A percentile compares a stretch with the other conserved stretches of the same genome.
Evolutionary conservation across 1,140 invertebrate genomes (phyloP).

Genomic region (Cotesia glomerata): DNA sequence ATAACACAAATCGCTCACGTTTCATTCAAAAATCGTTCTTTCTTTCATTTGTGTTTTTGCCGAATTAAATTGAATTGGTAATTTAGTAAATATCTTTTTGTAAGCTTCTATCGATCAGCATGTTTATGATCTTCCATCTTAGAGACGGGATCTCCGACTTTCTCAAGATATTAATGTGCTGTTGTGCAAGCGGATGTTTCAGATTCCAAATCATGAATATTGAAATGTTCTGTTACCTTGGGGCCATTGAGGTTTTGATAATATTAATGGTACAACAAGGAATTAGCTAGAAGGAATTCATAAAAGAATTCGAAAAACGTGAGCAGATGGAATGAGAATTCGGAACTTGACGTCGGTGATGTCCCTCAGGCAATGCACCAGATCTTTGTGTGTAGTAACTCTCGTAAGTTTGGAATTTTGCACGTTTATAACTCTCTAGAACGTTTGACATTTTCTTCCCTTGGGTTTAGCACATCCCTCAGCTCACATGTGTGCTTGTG

Average conservation of each 20-base stretch:
- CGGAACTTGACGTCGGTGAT: slow-evolving; percentile 1
- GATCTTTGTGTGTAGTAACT: background rate
- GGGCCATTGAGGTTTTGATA: background rate
- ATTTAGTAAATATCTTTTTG: too few species aligned
- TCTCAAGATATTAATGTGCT: too few species aligned
- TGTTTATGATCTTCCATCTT: too few species aligned
- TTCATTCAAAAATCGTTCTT: too few species aligned
- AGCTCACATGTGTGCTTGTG: background rate
- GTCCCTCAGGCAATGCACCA: slow-evolving; percentile 2
- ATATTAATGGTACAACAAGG: background rate
- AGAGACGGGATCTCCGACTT: too few species aligned
- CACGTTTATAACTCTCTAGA: slow-evolving; percentile 10
- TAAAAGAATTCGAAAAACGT: slow-evolving; percentile 4
- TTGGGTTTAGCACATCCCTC: background rate
- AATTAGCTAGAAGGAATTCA: background rate
- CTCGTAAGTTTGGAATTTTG: slow-evolving; percentile 18
- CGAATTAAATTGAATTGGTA: too few species aligned
- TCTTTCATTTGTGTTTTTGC: too few species aligned
- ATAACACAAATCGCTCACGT: background rate
- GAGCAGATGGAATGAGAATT: slow-evolving; percentile 6
- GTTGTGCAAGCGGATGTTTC: too few species aligned
- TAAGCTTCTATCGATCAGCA: too few species aligned
- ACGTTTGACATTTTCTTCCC: slow-evolving; percentile 21
- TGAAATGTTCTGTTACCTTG: background rate
- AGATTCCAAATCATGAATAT: background rate